These are phyloP conservation scores for Schizaphis graminum DNA, from an alignment of 2,888 invertebrate species.

Conservation along the genomic window DNA sequence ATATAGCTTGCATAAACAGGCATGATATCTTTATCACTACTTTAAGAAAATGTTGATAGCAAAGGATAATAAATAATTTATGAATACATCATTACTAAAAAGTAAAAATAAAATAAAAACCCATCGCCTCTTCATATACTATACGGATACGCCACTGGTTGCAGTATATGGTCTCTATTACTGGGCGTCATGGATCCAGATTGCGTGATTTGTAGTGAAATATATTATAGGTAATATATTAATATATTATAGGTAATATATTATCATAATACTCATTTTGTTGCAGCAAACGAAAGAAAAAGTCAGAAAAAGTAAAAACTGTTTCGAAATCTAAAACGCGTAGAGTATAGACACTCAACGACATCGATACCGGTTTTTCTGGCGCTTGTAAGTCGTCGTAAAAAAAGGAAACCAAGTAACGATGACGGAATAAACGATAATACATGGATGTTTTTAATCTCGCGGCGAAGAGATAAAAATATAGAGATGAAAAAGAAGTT, in stretches of 20 bases:
- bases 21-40: not conserved
- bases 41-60: not conserved
- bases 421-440: not conserved
- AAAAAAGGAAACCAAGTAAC: not conserved
- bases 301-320: not conserved
- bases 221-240: not conserved
- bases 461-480: not conserved
- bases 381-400: not conserved
- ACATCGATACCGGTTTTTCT: conserved; percentile 2
- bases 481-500: not conserved
- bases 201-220: not conserved
- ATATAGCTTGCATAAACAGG: not conserved
- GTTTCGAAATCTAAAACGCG: not conserved
- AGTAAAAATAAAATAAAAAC: not conserved
- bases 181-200: not conserved
- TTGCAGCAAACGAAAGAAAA: not conserved
- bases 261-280: not conserved
- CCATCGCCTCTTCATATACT: not conserved
- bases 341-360: not conserved
- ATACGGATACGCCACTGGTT: not conserved
- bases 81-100: not conserved
- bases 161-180: not conserved
- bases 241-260: not conserved
- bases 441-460: not conserved
- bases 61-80: not conserved